These are phyloP conservation scores for Hormaphis cornu DNA, from an alignment of 1,140 invertebrate species.

Conservation along the genomic window DNA sequence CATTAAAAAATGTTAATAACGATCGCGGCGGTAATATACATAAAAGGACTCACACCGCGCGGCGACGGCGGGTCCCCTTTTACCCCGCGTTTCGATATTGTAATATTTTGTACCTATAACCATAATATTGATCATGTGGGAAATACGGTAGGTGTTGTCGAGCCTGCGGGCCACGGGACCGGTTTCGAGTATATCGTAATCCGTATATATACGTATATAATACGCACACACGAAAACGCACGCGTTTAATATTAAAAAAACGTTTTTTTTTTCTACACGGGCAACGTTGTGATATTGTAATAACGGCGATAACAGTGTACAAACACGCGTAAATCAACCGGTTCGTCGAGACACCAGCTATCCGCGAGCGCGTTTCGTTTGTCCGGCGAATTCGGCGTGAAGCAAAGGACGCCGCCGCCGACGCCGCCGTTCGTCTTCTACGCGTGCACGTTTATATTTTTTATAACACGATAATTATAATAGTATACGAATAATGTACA, in stretches of 20 bases:
- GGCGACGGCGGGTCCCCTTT: slow-evolving; percentile 1
- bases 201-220: not conserved
- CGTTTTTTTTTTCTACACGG: too few species aligned
- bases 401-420: slow-evolving; percentile 30
- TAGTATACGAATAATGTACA: too few species aligned
- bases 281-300: too few species aligned
- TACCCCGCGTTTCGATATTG: not conserved
- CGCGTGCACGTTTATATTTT: not conserved
- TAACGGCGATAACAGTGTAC: not conserved
- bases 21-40: slow-evolving; percentile 14
- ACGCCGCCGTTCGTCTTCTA: not conserved
- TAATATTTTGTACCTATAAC: not conserved
- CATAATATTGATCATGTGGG: slow-evolving; percentile 1
- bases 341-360: not conserved
- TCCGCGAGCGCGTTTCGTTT: slow-evolving; percentile 24
- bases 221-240: not conserved
- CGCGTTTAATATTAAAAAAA: too few species aligned
- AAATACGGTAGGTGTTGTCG: slow-evolving; percentile 32
- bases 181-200: too few species aligned
- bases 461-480: too few species aligned
- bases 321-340: slow-evolving; percentile 32
- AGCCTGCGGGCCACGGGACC: slow-evolving; percentile 17
- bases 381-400: slow-evolving; percentile 30
- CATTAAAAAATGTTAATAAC: slow-evolving; percentile 28
- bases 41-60: too few species aligned